These are phyloP conservation scores for Diorhabda elongata DNA, from an alignment of 1,140 invertebrate genomes.

Conservation along the genomic window DNA sequence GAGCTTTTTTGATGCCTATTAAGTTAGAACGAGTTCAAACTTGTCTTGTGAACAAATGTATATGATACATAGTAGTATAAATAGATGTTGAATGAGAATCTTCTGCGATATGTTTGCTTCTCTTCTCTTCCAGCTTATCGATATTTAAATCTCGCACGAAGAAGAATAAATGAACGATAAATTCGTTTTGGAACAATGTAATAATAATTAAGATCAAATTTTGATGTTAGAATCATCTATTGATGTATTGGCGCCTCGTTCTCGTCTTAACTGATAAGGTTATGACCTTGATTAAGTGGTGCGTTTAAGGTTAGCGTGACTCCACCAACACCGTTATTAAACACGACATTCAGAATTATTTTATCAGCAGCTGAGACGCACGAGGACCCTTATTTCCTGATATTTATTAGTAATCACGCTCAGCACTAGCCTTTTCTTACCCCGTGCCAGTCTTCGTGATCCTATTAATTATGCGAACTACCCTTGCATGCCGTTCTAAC, in stretches of 20 bases:
- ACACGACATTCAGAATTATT: slow-evolving; percentile 49
- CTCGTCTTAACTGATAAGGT: not conserved
- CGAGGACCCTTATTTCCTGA: slow-evolving; percentile 48
- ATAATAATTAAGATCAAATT: too few relatives aligned
- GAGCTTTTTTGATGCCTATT: too few relatives aligned
- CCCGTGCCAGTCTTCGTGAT: slow-evolving; percentile 46
- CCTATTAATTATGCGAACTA: slow-evolving; percentile 45
- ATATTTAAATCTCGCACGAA: too few relatives aligned
- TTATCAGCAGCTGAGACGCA: slow-evolving; percentile 47
- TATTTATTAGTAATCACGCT: slow-evolving; percentile 48
- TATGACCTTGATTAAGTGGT: slow-evolving; percentile 39
- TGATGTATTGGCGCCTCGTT: not conserved
- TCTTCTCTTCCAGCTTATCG: too few relatives aligned
- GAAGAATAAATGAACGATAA: too few relatives aligned
- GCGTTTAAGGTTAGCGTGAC: slow-evolving; percentile 39
- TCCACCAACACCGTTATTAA: slow-evolving; percentile 42
- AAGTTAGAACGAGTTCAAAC: too few relatives aligned
- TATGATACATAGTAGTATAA: too few relatives aligned
- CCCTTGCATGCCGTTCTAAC: slow-evolving; percentile 37
- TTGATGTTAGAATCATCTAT: too few relatives aligned
- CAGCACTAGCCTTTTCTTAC: slow-evolving; percentile 45
- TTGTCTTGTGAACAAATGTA: too few relatives aligned
- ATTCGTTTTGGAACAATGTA: too few relatives aligned
- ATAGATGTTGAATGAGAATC: too few relatives aligned
- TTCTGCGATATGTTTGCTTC: too few relatives aligned